phyloP scores from a whole-genome alignment of 1,140 invertebrate species.

The Papilio dardanus region DNA sequence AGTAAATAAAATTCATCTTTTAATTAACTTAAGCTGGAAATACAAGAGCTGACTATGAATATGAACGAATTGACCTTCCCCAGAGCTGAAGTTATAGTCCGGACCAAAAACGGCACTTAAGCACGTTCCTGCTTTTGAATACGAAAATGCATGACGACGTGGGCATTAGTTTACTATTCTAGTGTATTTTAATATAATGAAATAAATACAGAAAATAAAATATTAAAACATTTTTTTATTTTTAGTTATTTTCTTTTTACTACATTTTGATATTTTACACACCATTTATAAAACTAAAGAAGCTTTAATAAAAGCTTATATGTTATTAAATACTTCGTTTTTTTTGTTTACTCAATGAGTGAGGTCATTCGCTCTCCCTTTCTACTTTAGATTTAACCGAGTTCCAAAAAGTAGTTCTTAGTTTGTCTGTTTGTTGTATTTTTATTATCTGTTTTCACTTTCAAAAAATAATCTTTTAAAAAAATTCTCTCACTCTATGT shows the following conservation, averaged over 20 bases:
- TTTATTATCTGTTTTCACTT: neutral
- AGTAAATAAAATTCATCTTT: neutral
- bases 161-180: neutral
- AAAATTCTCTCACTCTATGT: neutral
- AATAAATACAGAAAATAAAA: neutral
- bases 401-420: too few relatives aligned
- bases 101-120: neutral
- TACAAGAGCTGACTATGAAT: neutral
- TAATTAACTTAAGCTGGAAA: neutral
- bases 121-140: constrained; percentile 15
- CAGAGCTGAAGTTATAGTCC: neutral
- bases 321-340: too few relatives aligned
- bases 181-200: neutral
- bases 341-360: too few relatives aligned
- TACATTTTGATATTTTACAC: too few relatives aligned
- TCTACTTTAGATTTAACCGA: too few relatives aligned
- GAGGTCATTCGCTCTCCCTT: too few relatives aligned
- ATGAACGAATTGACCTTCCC: constrained; percentile 7
- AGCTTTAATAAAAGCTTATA: too few relatives aligned
- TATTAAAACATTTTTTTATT: too few relatives aligned
- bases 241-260: too few relatives aligned
- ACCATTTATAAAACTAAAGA: too few relatives aligned
- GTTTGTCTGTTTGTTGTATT: too few relatives aligned
- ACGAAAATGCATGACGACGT: neutral
- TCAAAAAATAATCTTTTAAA: neutral